These are phyloP conservation scores for Icerya purchasi DNA, from an alignment of 2,888 invertebrate genomes.

Conservation along the genomic window DNA sequence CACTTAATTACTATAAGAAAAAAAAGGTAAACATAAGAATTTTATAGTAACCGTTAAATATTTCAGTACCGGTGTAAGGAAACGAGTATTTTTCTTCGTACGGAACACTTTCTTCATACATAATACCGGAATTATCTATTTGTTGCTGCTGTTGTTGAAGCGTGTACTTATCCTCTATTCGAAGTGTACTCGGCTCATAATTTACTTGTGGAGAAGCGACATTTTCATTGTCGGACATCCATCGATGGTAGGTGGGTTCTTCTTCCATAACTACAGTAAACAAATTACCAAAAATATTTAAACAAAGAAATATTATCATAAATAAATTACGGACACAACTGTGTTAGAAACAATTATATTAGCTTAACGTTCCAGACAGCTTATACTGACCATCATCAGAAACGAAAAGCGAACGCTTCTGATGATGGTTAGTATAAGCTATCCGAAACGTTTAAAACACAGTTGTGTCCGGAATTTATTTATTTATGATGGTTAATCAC, in stretches of 20 bases:
- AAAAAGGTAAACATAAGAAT: too few relatives aligned
- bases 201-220: constrained; percentile 5
- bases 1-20: too few relatives aligned
- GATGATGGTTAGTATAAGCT: too few relatives aligned
- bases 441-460: too few relatives aligned
- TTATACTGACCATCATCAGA: too few relatives aligned
- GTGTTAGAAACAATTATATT: too few relatives aligned
- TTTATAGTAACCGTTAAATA: too few relatives aligned
- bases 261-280: constrained; percentile 14
- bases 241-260: constrained; percentile 13
- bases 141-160: constrained; percentile 4
- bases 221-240: constrained; percentile 15
- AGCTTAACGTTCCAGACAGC: too few relatives aligned
- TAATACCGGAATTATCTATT: constrained; percentile 18
- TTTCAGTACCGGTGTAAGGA: constrained; percentile 45
- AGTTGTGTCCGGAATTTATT: too few relatives aligned
- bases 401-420: too few relatives aligned
- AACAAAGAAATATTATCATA: not conserved
- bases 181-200: constrained; percentile 7
- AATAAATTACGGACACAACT: too few relatives aligned
- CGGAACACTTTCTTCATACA: constrained; percentile 31
- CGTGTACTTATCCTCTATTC: constrained; percentile 3
- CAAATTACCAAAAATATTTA: not conserved
- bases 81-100: constrained; percentile 59
- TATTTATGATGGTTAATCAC: too few relatives aligned